These are phyloP conservation scores for Zaprionus kolodkinae DNA, from an alignment of 1,140 invertebrate species.

Conservation along the genomic window DNA sequence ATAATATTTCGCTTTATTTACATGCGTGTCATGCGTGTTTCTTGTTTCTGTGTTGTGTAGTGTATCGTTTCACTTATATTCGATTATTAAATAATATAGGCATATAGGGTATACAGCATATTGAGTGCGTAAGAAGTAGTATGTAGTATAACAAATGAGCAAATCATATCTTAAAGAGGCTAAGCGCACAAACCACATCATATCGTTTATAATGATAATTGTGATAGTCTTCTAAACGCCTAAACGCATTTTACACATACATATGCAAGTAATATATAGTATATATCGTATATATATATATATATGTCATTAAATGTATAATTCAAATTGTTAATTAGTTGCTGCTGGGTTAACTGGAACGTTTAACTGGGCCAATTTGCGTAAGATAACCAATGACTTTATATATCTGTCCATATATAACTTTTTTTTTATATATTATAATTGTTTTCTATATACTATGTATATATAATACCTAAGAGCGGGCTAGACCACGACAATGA, in stretches of 20 bases:
- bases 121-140: conserved; percentile 2
- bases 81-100: conserved; percentile 57
- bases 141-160: conserved; percentile 42
- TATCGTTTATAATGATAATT: conserved; percentile 44
- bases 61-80: conserved; percentile 42
- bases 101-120: conserved; percentile 42
- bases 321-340: conserved; percentile 36
- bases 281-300: conserved; percentile 22
- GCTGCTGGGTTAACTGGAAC: conserved; percentile 60
- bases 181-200: conserved; percentile 45
- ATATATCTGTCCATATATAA: conserved; percentile 30
- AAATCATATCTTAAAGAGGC: conserved; percentile 47
- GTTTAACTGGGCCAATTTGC: conserved; percentile 59
- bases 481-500: conserved; percentile 21
- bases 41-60: background rate
- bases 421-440: conserved; percentile 32
- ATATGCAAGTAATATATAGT: conserved; percentile 18
- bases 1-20: conserved; percentile 64
- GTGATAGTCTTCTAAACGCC: conserved; percentile 24
- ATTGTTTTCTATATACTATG: conserved; percentile 25
- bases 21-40: conserved; percentile 60
- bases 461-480: conserved; percentile 36
- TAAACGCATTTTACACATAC: conserved; percentile 24
- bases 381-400: conserved; percentile 44
- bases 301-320: conserved; percentile 35